phyloP scores from a whole-genome alignment of 2,888 invertebrate species.

The Xestia xanthographa region DNA sequence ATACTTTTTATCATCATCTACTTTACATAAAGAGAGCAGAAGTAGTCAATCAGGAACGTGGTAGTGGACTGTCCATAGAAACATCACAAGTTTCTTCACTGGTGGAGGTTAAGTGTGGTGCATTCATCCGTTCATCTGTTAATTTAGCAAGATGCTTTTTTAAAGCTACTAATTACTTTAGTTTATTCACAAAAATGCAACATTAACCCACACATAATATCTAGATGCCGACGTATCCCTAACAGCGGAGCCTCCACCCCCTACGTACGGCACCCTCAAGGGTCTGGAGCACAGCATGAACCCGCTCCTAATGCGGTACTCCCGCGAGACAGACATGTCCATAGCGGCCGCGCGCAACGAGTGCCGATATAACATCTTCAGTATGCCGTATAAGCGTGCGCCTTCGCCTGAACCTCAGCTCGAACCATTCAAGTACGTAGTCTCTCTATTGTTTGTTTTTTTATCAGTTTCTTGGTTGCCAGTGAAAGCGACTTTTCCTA shows the following conservation, averaged over 20 bases:
- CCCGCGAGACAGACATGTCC: conserved; percentile 96
- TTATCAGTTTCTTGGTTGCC: conserved; percentile 20
- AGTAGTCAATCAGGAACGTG: neutral
- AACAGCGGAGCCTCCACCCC: conserved; percentile 91
- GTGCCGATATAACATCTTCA: conserved; percentile 94
- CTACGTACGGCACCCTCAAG: conserved; percentile 95
- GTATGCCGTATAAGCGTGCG: conserved; percentile 86
- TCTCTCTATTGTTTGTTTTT: conserved; percentile 3
- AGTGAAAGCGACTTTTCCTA: conserved; percentile 34
- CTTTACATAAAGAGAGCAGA: neutral
- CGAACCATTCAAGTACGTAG: conserved; percentile 93
- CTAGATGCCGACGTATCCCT: conserved; percentile 87
- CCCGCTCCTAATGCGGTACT: conserved; percentile 97
- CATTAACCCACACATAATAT: neutral
- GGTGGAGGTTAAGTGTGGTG: neutral
- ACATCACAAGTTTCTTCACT: neutral
- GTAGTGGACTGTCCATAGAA: neutral
- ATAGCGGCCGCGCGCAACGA: conserved; percentile 95
- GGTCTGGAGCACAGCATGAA: conserved; percentile 98
- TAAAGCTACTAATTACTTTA: neutral
- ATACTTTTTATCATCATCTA: too few species aligned
- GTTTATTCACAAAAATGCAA: conserved; percentile 1
- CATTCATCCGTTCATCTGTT: neutral
- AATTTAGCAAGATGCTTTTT: neutral
- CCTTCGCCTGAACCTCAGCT: conserved; percentile 89